A percentile compares a stretch with the other conserved stretches of the same genome.
Conservation (phyloP, 2,888 invertebrate genomes). For the Morinoia aosen region DNA sequence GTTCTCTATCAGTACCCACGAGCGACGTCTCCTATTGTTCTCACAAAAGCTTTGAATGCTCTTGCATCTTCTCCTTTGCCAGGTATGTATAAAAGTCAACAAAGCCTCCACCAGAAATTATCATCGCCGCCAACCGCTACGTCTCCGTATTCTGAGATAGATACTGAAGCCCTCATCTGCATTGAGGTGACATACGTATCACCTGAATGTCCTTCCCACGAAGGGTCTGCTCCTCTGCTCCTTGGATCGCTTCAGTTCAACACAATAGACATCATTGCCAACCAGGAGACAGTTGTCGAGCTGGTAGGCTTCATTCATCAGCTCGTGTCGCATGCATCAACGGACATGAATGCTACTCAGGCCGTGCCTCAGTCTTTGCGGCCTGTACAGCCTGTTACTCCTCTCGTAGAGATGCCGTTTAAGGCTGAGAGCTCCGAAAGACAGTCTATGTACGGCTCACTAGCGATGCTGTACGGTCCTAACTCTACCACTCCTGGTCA, state of each 20-base stretch:
- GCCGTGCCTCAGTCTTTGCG: neutral
- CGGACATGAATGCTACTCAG: constrained; percentile 5
- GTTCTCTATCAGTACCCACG: constrained; percentile 67
- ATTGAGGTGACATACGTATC: constrained; percentile 85
- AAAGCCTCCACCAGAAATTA: neutral
- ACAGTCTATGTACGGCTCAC: constrained; percentile 47
- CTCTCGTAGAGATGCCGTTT: neutral
- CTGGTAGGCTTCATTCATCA: constrained; percentile 86
- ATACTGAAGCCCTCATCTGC: constrained; percentile 75
- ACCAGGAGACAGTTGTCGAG: constrained; percentile 95
- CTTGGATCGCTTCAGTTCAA: constrained; percentile 93
- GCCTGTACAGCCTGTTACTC: neutral
- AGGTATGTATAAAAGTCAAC: neutral
- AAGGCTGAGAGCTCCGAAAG: neutral
- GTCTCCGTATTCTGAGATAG: constrained; percentile 53
- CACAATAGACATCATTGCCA: constrained; percentile 95
- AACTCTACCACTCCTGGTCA: neutral
- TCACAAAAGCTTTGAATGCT: constrained; percentile 75
- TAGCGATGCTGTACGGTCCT: constrained; percentile 45
- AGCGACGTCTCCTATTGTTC: constrained; percentile 75
- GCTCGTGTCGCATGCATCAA: constrained; percentile 54
- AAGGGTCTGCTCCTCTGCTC: constrained; percentile 73
- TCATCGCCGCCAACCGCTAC: constrained; percentile 29
- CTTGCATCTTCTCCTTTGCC: constrained; percentile 52
- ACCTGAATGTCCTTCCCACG: constrained; percentile 60